A percentile compares a stretch with the other conserved stretches of the same genome.
Evolutionary conservation across 1,140 invertebrate species (phyloP).

Genomic region (Dendroctonus valens): DNA sequence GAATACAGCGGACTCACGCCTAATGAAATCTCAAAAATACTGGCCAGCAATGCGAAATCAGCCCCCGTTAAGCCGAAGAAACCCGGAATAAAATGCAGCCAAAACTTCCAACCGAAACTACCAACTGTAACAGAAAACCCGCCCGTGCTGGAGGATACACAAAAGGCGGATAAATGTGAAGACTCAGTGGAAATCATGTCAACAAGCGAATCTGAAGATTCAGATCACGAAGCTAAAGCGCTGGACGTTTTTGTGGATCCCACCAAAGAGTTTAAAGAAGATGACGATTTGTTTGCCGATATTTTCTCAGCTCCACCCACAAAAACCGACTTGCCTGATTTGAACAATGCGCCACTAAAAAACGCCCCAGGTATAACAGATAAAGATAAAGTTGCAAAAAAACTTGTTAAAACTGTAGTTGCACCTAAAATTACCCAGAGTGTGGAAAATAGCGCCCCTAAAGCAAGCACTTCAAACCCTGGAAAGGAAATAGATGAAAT

Average conservation of each 20-base stretch:
- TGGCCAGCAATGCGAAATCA: conserved; percentile 34
- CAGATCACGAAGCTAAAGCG: conserved; percentile 37
- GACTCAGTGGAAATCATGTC: conserved; percentile 36
- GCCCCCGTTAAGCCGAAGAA: not conserved
- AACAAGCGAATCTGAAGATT: conserved; percentile 30
- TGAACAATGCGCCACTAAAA: too few species aligned
- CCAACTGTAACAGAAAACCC: not conserved
- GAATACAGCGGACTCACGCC: conserved; percentile 73
- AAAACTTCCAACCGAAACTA: conserved; percentile 36
- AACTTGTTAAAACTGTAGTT: not conserved
- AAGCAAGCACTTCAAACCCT: not conserved
- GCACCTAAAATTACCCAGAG: not conserved
- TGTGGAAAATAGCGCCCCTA: not conserved
- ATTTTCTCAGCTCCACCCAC: conserved; percentile 6
- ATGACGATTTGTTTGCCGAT: conserved; percentile 36
- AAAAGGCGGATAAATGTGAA: conserved; percentile 13
- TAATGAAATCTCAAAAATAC: conserved; percentile 64
- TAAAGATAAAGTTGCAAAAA: not conserved
- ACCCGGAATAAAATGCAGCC: not conserved
- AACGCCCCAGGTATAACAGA: too few species aligned
- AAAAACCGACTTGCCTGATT: too few species aligned
- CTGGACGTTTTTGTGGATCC: conserved; percentile 50
- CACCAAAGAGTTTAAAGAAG: conserved; percentile 9
- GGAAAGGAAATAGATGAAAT: too few species aligned
- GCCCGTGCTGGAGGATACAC: conserved; percentile 18